Base-by-base conservation (phyloP, 1,140 invertebrate genomes). In the Eufriesea mexicana region DNA sequence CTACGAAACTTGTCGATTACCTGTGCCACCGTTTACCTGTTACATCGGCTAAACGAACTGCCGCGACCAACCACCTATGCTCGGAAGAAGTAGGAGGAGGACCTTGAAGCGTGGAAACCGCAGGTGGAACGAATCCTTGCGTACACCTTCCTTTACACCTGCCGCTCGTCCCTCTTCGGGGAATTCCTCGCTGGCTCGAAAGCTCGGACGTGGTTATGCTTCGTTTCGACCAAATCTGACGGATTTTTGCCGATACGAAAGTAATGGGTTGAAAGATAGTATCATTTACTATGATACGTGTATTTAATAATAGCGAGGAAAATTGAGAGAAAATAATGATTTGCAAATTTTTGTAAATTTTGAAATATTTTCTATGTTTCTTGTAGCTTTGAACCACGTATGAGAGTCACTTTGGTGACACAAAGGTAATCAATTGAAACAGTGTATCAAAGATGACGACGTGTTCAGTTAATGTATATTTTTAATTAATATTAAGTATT, bases 121-220 rank as follows among this genome's bases (percentile, higher is more conserved):
- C 85, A 86, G 85, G 79, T 86, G 85, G 74, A 79, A 74, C 70
- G 73, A 66, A 86, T 83, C 25, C 28, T 77, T 55, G 51, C 54
- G 23, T 61, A 23, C 28, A 45, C 28, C 57, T 71, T 35, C 54
- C 35, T 62, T 18, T 62, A 35, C 85, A 86, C 84, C 85, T 86
- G 85, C 71, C 67, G 59, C 20, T 71, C 71, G 55, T 66, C 62
- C 73, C 35, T 80, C 72, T 64, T 86, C 70, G 61, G 74, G 73
- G 45, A 86, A 86, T 86, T 78, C 42, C 68, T 72, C 20, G 45
- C 2, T 16, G 12, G 20, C 5, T 35, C n/a, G 35, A 49, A 14
- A 61, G 28, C 23, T 54, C 20, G 25, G 12, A 54, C n/a, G 1
- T 35, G 35, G 35, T 35, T 35, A 67, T 23, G 35, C 35, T 4